These are phyloP conservation scores for Hipparchia semele DNA, from an alignment of 2,888 invertebrate genomes.

Conservation along the genomic window DNA sequence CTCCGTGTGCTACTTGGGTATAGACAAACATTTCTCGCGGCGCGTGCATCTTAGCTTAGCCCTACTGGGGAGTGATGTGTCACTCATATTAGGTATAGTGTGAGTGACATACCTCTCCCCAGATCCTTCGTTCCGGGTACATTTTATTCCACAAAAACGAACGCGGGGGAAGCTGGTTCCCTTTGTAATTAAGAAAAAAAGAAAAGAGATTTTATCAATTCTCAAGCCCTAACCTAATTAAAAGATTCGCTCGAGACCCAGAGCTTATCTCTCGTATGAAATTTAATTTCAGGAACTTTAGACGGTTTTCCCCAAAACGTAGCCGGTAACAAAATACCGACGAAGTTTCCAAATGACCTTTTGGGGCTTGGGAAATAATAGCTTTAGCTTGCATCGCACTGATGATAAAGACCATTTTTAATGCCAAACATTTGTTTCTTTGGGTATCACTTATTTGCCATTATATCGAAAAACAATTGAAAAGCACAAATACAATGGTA, in stretches of 20 bases:
- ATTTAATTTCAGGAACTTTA: conserved; percentile 8
- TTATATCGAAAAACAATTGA: no score
- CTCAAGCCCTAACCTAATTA: conserved; percentile 5
- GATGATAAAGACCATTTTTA: neutral
- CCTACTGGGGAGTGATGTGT: no score
- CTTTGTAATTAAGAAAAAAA: neutral
- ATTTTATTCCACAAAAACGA: no score
- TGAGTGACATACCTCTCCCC: no score
- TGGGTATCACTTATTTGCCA: no score
- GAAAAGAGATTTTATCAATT: neutral
- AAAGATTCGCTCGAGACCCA: neutral
- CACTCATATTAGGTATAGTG: no score
- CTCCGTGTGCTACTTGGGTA: no score
- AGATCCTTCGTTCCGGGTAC: no score
- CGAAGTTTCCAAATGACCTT: neutral
- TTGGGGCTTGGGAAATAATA: neutral
- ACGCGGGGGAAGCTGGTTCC: neutral
- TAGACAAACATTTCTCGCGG: no score
- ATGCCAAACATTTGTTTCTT: no score
- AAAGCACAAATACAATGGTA: no score
- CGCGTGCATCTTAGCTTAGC: no score
- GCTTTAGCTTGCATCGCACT: neutral
- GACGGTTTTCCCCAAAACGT: neutral
- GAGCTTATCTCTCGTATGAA: conserved; percentile 9
- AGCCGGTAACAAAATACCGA: neutral